Evolutionary conservation across 2,888 invertebrate species (phyloP).

Genomic region (Brassicogethes aeneus): DNA sequence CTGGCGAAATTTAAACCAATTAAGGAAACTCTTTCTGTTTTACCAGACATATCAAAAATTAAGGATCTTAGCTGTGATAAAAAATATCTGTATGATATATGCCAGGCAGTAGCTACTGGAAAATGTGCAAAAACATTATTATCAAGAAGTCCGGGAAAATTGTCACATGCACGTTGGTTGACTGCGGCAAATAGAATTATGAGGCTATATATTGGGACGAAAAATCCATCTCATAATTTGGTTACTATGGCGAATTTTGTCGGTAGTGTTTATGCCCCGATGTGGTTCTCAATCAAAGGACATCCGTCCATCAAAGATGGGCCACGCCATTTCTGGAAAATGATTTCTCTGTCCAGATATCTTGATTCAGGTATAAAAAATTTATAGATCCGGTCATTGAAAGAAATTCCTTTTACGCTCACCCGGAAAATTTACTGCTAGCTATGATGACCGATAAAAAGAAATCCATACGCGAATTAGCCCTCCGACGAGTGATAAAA

Average conservation of each 20-base stretch:
- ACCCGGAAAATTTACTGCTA: too few relatives aligned
- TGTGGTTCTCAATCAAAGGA: slow-evolving; percentile 21
- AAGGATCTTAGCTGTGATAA: too few relatives aligned
- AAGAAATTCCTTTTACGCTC: too few relatives aligned
- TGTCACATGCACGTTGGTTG: slow-evolving; percentile 16
- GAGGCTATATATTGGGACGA: slow-evolving; percentile 14
- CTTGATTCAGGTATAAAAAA: slow-evolving; percentile 9
- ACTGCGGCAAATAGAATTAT: slow-evolving; percentile 17
- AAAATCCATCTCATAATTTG: slow-evolving; percentile 7
- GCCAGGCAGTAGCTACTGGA: too few relatives aligned
- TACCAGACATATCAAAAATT: too few relatives aligned
- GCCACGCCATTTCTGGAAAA: slow-evolving; percentile 15
- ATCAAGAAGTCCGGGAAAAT: slow-evolving; percentile 12
- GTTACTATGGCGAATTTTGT: slow-evolving; percentile 14
- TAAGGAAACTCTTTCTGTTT: too few relatives aligned
- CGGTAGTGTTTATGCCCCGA: slow-evolving; percentile 21
- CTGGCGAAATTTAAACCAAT: too few relatives aligned
- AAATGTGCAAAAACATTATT: too few relatives aligned
- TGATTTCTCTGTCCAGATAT: slow-evolving; percentile 10
- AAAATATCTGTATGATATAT: too few relatives aligned
- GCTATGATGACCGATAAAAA: too few relatives aligned
- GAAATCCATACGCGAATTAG: too few relatives aligned
- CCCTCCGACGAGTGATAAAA: too few relatives aligned
- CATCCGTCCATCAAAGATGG: slow-evolving; percentile 22
- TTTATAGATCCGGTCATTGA: slow-evolving; percentile 20